A percentile compares a stretch with the other conserved stretches of the same genome.
phyloP scores from a whole-genome alignment of 30 jellyfish, hydroid and myxozoan species.

The Turritopsis rubra region DNA sequence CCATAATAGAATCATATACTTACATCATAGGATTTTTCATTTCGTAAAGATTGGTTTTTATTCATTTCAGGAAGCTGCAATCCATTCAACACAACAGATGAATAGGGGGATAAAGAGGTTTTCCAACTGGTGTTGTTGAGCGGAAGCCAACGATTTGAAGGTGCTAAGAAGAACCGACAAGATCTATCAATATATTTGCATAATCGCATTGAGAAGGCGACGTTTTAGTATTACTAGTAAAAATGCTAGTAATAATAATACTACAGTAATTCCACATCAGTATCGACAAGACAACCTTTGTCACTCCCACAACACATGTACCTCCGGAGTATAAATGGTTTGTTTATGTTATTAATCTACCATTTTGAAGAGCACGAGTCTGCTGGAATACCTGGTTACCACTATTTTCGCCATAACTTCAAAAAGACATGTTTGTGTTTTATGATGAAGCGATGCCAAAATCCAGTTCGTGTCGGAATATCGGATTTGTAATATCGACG shows the following conservation, averaged over 20 bases:
- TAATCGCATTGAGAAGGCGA: not conserved
- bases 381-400: not conserved
- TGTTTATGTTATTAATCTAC: not conserved
- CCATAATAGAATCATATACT: too few relatives aligned
- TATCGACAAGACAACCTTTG: not conserved
- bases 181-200: not conserved
- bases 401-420: not conserved
- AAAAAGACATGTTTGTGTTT: too few relatives aligned
- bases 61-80: not conserved
- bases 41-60: too few relatives aligned
- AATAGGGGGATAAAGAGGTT: not conserved
- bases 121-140: not conserved
- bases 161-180: not conserved
- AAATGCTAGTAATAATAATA: not conserved
- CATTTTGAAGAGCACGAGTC: not conserved
- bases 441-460: too few relatives aligned
- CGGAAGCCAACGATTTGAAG: not conserved
- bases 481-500: too few relatives aligned
- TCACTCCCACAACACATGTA: not conserved
- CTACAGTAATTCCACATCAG: not conserved
- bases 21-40: not conserved
- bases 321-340: not conserved
- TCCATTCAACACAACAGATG: not conserved
- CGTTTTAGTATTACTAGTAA: not conserved
- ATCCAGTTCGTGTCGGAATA: too few relatives aligned